Conservation (phyloP, 2,797 vertebrate species). For the Enteromius paludinosus region DNA sequence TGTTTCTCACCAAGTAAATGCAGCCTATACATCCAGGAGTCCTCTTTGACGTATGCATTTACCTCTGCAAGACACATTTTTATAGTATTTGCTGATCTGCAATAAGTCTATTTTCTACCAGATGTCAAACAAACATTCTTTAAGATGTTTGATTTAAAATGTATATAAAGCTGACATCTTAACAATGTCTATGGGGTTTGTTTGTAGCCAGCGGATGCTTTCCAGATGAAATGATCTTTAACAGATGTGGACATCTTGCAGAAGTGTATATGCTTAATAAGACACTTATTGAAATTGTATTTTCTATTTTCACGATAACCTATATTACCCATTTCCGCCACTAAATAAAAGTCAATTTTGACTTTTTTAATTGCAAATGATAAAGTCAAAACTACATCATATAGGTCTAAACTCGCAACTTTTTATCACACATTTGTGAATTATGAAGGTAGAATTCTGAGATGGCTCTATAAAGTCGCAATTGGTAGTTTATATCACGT, state of each 20-base stretch:
- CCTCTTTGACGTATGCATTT: neutral
- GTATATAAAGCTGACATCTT: neutral
- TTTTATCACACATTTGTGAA: no score
- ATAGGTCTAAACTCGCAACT: no score
- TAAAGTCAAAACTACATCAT: no score
- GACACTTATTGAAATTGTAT: no score
- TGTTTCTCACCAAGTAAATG: neutral
- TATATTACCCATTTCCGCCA: no score
- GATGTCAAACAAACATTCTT: neutral
- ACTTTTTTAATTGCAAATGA: no score
- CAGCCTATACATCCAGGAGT: neutral
- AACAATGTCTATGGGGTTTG: neutral
- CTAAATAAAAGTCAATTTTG: no score
- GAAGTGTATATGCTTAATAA: neutral
- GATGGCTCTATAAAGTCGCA: no score
- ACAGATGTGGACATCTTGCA: neutral
- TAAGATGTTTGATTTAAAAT: neutral
- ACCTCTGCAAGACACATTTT: neutral
- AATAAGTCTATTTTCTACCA: neutral
- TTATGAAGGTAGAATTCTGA: no score
- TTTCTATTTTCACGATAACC: no score
- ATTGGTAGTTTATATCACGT: no score
- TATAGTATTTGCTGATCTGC: neutral
- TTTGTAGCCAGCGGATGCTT: neutral
- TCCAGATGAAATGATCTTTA: neutral